Percentiles rank a stretch among this genome's conserved stretches.
These are phyloP conservation scores for Isotomurus palustris DNA, from an alignment of 2,888 invertebrate species.

Conservation along the genomic window DNA sequence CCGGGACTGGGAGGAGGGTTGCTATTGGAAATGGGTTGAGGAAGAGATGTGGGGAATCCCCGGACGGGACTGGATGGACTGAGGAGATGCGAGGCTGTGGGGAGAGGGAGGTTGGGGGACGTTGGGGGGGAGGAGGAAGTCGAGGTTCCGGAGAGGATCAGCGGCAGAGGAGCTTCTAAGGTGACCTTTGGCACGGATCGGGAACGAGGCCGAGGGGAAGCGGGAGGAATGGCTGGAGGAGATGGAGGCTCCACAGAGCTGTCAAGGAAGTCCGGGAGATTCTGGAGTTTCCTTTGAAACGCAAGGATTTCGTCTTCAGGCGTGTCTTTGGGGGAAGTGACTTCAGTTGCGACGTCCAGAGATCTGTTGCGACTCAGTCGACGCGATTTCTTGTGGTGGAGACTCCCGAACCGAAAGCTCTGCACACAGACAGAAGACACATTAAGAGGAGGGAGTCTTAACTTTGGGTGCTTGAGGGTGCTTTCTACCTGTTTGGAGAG, in stretches of 20 bases:
- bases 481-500: constrained; percentile 39
- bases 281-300: constrained; percentile 58
- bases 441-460: background rate
- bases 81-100: constrained; percentile 43
- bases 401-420: constrained; percentile 45
- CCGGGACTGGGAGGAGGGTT: constrained; percentile 44
- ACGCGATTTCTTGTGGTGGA: constrained; percentile 41
- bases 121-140: constrained; percentile 39
- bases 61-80: constrained; percentile 47
- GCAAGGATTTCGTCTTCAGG: constrained; percentile 56
- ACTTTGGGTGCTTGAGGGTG: background rate
- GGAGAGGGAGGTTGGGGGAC: constrained; percentile 43
- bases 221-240: constrained; percentile 47
- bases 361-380: constrained; percentile 44
- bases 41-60: constrained; percentile 47
- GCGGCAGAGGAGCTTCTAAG: constrained; percentile 50
- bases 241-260: constrained; percentile 50
- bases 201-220: constrained; percentile 51
- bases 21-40: constrained; percentile 43
- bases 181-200: constrained; percentile 53
- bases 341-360: constrained; percentile 45
- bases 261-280: constrained; percentile 53
- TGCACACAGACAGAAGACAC: constrained; percentile 12
- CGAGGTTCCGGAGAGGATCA: constrained; percentile 48
- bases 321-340: constrained; percentile 47